Evolutionary conservation across 2,888 invertebrate genomes (phyloP), one percentile per base, ranked within the genome.

Genomic region (Mesochorus sp.): DNA sequence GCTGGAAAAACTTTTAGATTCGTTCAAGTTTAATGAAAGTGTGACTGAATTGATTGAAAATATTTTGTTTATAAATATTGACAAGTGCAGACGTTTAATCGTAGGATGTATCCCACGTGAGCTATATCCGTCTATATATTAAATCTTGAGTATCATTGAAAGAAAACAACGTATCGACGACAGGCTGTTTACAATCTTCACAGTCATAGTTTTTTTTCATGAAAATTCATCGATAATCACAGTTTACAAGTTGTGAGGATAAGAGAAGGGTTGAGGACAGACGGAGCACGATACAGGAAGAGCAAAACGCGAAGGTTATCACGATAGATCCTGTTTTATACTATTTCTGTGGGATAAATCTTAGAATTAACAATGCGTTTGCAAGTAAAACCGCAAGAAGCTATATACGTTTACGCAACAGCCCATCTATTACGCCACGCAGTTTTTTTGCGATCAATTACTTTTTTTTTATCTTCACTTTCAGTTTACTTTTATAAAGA

Each of bases 111-210:
- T 37, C 37, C 37, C n/a, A 31, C 19, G 31, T n/a, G 28, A 47
- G 12, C 21, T 6, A 21, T 62, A 47, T 47, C 62, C 62, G 62
- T 47, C 47, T 49, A 31, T 44, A 31, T 62, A 47, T 12, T 10
- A 61, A n/a, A n/a, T n/a, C 42, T 44, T n/a, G 44, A 31, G 44
- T 49, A 49, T 49, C 24, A 49, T 64, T 64, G 10, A 49, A 64
- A 64, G 21, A 21, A 21, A 49, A 49, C 5, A 37, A 17, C 49
- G 17, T 64, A 21, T 68, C 61, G 57, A 31, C 68, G 44, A 44
- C 26, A 21, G 28, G 37, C 79, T 79, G 80, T 84, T 84, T 81
- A 81, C 81, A 71, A 53, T 67, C 51, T 47, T 70, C 64, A 70
- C 37, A 47, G 57, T 61, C 24, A 42, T n/a, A 42, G 10, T 19